Evolutionary conservation across 2,888 invertebrate genomes (phyloP).

Genomic region (Conchocele bisecta): DNA sequence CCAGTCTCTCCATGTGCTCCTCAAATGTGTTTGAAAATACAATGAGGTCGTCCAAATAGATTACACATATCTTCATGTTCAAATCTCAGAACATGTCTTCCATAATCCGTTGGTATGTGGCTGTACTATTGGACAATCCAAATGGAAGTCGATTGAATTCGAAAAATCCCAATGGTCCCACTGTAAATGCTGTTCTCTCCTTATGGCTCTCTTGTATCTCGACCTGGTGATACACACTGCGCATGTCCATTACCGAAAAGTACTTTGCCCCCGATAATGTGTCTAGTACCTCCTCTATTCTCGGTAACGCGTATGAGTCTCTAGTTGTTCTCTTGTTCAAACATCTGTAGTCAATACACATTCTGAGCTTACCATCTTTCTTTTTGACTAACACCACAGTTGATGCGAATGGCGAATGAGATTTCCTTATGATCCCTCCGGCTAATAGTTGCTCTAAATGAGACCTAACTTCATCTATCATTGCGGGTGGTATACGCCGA

Average conservation of each 20-base stretch:
- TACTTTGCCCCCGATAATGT: conserved; percentile 9
- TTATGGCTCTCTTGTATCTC: conserved; percentile 7
- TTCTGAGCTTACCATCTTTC: background rate
- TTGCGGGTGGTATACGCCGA: no score
- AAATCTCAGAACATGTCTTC: no score
- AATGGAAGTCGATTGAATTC: conserved; percentile 15
- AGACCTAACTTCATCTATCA: background rate
- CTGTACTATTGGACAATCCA: conserved; percentile 4
- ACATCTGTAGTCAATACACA: conserved; percentile 24
- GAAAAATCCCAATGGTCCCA: conserved; percentile 9
- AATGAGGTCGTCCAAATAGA: no score
- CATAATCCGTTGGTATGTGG: background rate
- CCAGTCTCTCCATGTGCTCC: conserved; percentile 32
- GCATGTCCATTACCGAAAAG: conserved; percentile 8
- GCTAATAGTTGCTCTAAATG: conserved; percentile 4
- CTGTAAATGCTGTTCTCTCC: conserved; percentile 14
- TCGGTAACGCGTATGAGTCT: conserved; percentile 12
- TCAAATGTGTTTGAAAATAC: conserved; percentile 23
- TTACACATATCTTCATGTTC: conserved; percentile 24
- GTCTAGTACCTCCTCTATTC: conserved; percentile 13
- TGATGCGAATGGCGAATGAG: background rate
- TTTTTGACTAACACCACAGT: background rate
- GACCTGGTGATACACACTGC: conserved; percentile 5
- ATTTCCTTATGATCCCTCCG: background rate
- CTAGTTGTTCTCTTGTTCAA: conserved; percentile 3